Conservation (phyloP, 2,113 vertebrate species). For the Scomber japonicus region DNA sequence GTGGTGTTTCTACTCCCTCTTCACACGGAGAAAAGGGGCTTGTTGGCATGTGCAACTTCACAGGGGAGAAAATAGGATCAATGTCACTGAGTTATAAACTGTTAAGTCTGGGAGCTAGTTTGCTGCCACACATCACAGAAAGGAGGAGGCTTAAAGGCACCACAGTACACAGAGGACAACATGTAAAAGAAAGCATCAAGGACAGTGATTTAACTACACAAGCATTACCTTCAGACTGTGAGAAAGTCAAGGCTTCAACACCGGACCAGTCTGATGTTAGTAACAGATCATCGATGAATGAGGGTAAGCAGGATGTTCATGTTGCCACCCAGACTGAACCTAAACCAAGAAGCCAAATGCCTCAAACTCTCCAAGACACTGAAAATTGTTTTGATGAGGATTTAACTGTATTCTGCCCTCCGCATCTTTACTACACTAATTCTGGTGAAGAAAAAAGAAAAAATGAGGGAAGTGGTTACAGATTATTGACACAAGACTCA, state of each 20-base stretch:
- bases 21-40: slow-evolving; percentile 76
- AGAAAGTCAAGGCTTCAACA: background rate
- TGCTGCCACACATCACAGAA: slow-evolving; percentile 69
- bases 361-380: slow-evolving; percentile 1
- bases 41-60: slow-evolving; percentile 77
- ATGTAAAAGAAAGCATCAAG: background rate
- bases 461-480: slow-evolving; percentile 24
- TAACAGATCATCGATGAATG: slow-evolving; percentile 1
- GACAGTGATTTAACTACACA: slow-evolving; percentile 12
- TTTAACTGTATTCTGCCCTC: slow-evolving; percentile 86
- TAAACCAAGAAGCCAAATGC: background rate
- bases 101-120: slow-evolving; percentile 78
- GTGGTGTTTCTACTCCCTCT: slow-evolving; percentile 60
- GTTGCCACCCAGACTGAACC: slow-evolving; percentile 45
- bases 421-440: slow-evolving; percentile 87
- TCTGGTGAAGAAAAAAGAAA: slow-evolving; percentile 51
- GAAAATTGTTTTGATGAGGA: slow-evolving; percentile 55
- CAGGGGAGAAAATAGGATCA: slow-evolving; percentile 82
- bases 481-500: slow-evolving; percentile 15
- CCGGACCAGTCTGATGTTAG: slow-evolving; percentile 20
- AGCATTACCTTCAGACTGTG: slow-evolving; percentile 8
- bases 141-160: background rate
- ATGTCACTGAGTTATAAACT: slow-evolving; percentile 87
- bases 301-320: slow-evolving; percentile 25
- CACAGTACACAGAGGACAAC: background rate